Evolutionary conservation across 2,113 vertebrate genomes (phyloP).

Genomic region (Poeciliopsis retropinna): DNA sequence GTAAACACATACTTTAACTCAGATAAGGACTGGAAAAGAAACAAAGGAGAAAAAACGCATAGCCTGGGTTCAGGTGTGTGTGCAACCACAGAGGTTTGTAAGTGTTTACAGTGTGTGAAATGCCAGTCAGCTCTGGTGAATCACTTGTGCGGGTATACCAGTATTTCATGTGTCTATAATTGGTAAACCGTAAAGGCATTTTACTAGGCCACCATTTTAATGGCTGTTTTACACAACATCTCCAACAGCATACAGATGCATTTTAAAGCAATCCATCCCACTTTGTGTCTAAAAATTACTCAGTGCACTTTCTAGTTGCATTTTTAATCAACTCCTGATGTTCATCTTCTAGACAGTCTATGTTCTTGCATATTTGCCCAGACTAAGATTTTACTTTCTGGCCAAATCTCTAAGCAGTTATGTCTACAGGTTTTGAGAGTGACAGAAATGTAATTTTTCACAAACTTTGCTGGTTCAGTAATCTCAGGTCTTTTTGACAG

Average conservation of each 20-base stretch:
- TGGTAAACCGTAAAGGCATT: constrained; percentile 65
- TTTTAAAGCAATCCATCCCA: constrained; percentile 32
- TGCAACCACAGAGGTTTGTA: constrained; percentile 56
- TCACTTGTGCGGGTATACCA: constrained; percentile 62
- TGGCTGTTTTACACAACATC: constrained; percentile 55
- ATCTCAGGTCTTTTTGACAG: too few relatives aligned
- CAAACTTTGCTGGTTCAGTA: too few relatives aligned
- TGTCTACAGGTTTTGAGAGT: neutral
- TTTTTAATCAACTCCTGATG: neutral
- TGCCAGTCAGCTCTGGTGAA: constrained; percentile 67
- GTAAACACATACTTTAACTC: neutral
- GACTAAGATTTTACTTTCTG: constrained; percentile 3
- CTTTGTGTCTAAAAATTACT: constrained; percentile 9
- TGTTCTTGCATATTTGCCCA: neutral
- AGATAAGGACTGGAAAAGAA: constrained; percentile 44
- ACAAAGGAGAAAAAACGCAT: constrained; percentile 41
- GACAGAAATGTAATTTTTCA: too few relatives aligned
- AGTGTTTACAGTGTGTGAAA: constrained; percentile 71
- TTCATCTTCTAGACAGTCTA: constrained; percentile 1
- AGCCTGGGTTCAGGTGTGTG: constrained; percentile 60
- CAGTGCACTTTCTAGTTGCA: neutral
- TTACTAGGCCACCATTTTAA: constrained; percentile 65
- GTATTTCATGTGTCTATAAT: constrained; percentile 60
- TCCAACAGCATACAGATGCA: constrained; percentile 58
- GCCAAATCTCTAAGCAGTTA: neutral